These are phyloP conservation scores for Callyntrura sp. DNA, from an alignment of 2,888 invertebrate genomes.

Conservation along the genomic window DNA sequence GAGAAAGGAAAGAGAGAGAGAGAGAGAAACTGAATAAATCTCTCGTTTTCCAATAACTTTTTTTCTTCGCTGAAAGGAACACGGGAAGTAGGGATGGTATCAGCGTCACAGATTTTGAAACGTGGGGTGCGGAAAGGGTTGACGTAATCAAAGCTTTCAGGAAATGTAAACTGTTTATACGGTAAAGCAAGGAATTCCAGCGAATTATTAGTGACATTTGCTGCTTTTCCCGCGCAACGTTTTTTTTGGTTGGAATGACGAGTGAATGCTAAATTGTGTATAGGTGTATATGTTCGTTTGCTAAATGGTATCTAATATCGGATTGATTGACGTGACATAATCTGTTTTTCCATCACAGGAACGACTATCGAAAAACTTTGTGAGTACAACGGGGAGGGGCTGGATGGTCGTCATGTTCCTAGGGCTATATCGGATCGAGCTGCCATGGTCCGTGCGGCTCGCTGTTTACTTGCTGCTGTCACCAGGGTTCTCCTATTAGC, in stretches of 20 bases:
- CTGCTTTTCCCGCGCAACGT: no score
- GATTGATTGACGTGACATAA: slow-evolving; percentile 38
- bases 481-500: slow-evolving; percentile 98
- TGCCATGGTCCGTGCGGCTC: slow-evolving; percentile 94
- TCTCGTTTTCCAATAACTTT: no score
- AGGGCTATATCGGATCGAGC: slow-evolving; percentile 88
- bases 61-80: no score
- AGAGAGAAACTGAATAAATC: neutral
- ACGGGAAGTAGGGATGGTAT: no score
- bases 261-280: no score
- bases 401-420: slow-evolving; percentile 81
- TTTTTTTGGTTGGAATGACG: neutral
- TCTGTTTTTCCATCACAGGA: slow-evolving; percentile 87
- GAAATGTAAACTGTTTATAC: no score
- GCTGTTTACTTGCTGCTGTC: slow-evolving; percentile 94
- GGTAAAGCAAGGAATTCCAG: no score
- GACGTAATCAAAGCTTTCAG: no score
- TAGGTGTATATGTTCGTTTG: no score
- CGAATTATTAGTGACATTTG: no score
- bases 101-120: no score
- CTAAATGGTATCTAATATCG: slow-evolving; percentile 21
- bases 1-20: slow-evolving; percentile 86
- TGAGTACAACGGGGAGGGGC: slow-evolving; percentile 86
- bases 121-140: no score
- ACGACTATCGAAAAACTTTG: slow-evolving; percentile 97